Conservation (phyloP, 1,140 invertebrate species). For the Gerris buenoi region DNA sequence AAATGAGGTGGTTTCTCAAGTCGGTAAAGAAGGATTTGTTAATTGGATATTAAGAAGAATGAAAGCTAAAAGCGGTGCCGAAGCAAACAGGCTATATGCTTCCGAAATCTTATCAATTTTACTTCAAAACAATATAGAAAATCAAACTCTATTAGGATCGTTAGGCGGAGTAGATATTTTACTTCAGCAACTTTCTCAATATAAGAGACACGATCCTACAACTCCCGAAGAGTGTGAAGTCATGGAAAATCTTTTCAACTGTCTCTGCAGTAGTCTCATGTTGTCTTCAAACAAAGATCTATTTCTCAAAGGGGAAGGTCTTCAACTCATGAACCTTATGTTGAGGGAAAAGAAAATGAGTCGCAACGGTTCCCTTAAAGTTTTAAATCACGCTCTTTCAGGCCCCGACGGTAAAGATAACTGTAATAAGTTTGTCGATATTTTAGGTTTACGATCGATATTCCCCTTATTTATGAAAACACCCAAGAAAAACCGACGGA, state of each 20-base stretch:
- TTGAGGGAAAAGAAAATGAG: constrained; percentile 94
- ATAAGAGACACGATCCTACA: constrained; percentile 85
- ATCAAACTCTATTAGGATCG: constrained; percentile 69
- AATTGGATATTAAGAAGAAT: constrained; percentile 84
- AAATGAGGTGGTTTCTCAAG: constrained; percentile 65
- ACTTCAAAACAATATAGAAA: constrained; percentile 75
- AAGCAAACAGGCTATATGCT: constrained; percentile 89
- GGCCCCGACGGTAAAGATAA: constrained; percentile 85
- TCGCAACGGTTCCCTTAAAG: constrained; percentile 88
- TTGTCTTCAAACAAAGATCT: constrained; percentile 70
- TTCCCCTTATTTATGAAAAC: constrained; percentile 99
- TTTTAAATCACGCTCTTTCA: constrained; percentile 88
- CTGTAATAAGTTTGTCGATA: constrained; percentile 97
- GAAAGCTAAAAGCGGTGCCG: constrained; percentile 74
- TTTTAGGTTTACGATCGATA: constrained; percentile 85
- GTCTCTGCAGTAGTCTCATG: constrained; percentile 85
- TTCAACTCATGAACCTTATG: constrained; percentile 95
- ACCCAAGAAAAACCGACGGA: constrained; percentile 70
- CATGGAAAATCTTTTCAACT: constrained; percentile 98
- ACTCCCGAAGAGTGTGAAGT: constrained; percentile 88
- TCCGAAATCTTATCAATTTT: constrained; percentile 94
- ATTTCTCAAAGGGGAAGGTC: constrained; percentile 86
- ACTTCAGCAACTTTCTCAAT: constrained; percentile 84
- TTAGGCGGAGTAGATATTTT: constrained; percentile 92
- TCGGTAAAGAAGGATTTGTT: constrained; percentile 76